These are phyloP conservation scores for Eulemur albifrons DNA, from an alignment of 2,797 vertebrate species.

Conservation along the genomic window DNA sequence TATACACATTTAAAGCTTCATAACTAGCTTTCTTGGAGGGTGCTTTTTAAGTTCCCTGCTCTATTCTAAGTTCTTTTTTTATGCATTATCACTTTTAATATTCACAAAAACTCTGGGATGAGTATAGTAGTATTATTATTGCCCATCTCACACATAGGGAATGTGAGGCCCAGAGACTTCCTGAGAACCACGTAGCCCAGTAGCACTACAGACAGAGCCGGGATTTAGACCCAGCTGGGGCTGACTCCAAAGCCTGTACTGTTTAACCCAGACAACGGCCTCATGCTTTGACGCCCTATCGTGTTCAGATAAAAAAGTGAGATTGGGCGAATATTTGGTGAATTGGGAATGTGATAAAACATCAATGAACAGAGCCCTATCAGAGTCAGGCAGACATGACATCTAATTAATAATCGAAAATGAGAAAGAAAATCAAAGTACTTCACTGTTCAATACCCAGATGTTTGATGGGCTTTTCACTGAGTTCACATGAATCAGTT, in stretches of 20 bases:
- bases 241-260: no score
- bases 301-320: not conserved
- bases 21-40: not conserved
- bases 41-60: not conserved
- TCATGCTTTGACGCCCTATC: not conserved
- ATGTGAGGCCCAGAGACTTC: not conserved
- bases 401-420: not conserved
- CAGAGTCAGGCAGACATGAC: not conserved
- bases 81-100: not conserved
- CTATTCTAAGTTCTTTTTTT: not conserved
- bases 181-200: not conserved
- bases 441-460: not conserved
- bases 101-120: not conserved
- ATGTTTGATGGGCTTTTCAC: not conserved
- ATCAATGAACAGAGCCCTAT: not conserved
- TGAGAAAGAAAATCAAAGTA: not conserved
- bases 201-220: not conserved
- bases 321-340: not conserved
- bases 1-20: not conserved
- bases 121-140: fast-evolving
- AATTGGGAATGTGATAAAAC: not conserved
- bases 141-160: not conserved
- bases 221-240: not conserved
- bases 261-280: not conserved
- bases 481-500: not conserved